Percentiles rank a stretch among this genome's conserved stretches.
These are phyloP conservation scores for Germaria angustata DNA, from an alignment of 2,888 invertebrate genomes.

Conservation along the genomic window DNA sequence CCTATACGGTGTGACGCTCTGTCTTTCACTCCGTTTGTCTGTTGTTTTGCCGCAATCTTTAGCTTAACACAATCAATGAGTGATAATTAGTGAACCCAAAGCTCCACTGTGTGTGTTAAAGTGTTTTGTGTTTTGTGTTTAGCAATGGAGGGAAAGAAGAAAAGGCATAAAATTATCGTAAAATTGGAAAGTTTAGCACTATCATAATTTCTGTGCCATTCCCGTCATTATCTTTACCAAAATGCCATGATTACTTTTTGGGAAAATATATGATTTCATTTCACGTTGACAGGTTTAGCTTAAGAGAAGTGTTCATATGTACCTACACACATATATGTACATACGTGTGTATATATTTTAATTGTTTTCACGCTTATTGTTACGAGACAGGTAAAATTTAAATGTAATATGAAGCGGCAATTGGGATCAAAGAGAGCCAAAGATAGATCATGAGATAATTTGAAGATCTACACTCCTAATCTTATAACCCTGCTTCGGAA, in stretches of 20 bases:
- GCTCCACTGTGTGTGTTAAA: not conserved
- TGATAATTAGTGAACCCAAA: conserved; percentile 48
- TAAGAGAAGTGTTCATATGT: no score
- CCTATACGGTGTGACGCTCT: not conserved
- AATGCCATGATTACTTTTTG: not conserved
- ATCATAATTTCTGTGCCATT: conserved; percentile 36
- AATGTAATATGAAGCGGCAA: no score
- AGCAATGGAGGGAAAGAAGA: not conserved
- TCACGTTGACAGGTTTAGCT: not conserved
- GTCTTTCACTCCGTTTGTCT: not conserved
- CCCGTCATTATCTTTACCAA: not conserved
- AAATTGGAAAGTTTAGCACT: conserved; percentile 49
- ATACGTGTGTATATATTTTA: no score
- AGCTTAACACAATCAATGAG: conserved; percentile 46
- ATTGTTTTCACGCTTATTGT: no score
- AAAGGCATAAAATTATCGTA: conserved; percentile 41
- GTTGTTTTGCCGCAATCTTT: conserved; percentile 28
- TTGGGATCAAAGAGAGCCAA: no score
- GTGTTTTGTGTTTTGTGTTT: conserved; percentile 11
- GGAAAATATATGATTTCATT: not conserved
- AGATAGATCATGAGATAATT: no score
- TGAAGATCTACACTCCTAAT: no score
- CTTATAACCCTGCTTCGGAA: no score
- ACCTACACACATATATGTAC: no score
- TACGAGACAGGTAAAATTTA: no score